These are phyloP conservation scores for Trematomus bernacchii DNA, from an alignment of 2,797 vertebrate genomes.

Conservation along the genomic window DNA sequence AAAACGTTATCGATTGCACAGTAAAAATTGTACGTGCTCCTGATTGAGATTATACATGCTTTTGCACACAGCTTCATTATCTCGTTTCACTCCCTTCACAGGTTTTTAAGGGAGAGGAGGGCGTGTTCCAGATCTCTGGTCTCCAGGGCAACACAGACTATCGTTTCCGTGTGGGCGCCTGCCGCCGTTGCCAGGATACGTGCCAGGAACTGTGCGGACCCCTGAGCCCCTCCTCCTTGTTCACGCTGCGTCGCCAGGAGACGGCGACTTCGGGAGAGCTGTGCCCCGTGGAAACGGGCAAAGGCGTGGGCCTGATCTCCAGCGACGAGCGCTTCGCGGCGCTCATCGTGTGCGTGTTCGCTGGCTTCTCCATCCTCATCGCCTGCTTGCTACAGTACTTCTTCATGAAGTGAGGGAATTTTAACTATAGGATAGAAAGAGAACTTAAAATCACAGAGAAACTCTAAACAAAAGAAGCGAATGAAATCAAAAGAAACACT, in stretches of 20 bases:
- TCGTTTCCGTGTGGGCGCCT: slow-evolving; percentile 94
- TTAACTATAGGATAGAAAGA: slow-evolving; percentile 80
- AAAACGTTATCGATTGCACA: too few relatives aligned
- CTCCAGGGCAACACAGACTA: slow-evolving; percentile 97
- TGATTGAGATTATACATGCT: neutral
- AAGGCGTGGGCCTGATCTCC: slow-evolving; percentile 88
- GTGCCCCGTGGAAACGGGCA: slow-evolving; percentile 79
- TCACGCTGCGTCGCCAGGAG: slow-evolving; percentile 89
- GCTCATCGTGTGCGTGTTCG: slow-evolving; percentile 94
- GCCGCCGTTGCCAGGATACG: slow-evolving; percentile 93
- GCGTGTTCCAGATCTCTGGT: slow-evolving; percentile 92
- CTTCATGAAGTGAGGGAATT: slow-evolving; percentile 96
- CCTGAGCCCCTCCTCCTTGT: slow-evolving; percentile 93
- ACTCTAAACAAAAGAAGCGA: slow-evolving; percentile 65
- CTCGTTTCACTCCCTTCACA: slow-evolving; percentile 36
- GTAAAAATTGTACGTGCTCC: neutral
- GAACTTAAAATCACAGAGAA: slow-evolving; percentile 76
- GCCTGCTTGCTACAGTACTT: slow-evolving; percentile 98
- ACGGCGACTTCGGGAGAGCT: slow-evolving; percentile 82
- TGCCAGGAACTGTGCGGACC: slow-evolving; percentile 95
- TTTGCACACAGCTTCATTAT: neutral
- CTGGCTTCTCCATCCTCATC: slow-evolving; percentile 93
- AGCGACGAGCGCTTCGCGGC: slow-evolving; percentile 97
- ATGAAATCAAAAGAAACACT: slow-evolving; percentile 83
- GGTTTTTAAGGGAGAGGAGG: slow-evolving; percentile 98